Conservation (phyloP, 1,140 invertebrate genomes). For the Hycleus phaleratus region DNA sequence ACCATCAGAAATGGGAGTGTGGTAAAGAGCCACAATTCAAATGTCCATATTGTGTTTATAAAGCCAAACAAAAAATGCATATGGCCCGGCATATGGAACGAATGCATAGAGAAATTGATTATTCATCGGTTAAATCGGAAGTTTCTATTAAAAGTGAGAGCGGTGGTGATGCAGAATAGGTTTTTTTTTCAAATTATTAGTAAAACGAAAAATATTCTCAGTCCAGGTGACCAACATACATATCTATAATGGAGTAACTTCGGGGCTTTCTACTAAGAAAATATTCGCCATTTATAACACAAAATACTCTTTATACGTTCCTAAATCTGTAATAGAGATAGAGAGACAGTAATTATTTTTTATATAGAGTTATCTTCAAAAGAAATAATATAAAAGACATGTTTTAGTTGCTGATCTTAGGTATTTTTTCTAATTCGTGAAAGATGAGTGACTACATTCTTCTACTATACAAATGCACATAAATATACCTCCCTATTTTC, state of each 20-base stretch:
- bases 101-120: constrained; percentile 63
- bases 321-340: constrained; percentile 4
- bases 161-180: constrained; percentile 20
- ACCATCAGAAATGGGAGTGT: constrained; percentile 84
- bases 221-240: too few relatives aligned
- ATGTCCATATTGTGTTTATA: constrained; percentile 48
- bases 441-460: too few relatives aligned
- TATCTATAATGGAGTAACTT: too few relatives aligned
- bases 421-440: too few relatives aligned
- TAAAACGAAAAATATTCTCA: neutral
- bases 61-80: constrained; percentile 46
- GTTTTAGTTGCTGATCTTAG: too few relatives aligned
- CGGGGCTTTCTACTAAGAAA: neutral
- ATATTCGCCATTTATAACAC: constrained; percentile 7
- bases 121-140: constrained; percentile 33
- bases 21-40: constrained; percentile 53
- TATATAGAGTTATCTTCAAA: too few relatives aligned
- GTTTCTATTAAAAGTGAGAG: constrained; percentile 23
- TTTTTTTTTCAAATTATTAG: neutral
- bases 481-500: too few relatives aligned
- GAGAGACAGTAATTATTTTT: neutral
- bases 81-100: constrained; percentile 78
- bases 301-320: constrained; percentile 14
- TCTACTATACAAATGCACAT: too few relatives aligned
- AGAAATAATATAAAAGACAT: too few relatives aligned